Base-by-base conservation (phyloP, 1,140 invertebrate genomes). In the Battus philenor region DNA sequence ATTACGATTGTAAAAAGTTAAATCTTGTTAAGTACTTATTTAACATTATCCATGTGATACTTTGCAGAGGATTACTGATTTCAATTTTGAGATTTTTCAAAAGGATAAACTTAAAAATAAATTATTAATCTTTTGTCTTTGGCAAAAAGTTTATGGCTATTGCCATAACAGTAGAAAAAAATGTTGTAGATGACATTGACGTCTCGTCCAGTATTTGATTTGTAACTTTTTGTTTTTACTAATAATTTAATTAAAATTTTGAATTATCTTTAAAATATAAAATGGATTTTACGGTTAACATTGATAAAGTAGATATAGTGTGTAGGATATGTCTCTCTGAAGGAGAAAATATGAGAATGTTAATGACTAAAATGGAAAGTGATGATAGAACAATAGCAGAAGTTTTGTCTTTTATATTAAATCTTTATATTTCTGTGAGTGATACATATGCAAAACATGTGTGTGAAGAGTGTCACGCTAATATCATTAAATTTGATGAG, bases 251-350 rank as follows among this genome's bases (percentile, higher is more conserved):
- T 20, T 36, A 36, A 36, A 15, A 11, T 7, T 22, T 34, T 20
- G 9, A 15, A 20, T 34, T 34, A 36, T 2, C 12, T 36, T 7
- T 10, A 30, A 30, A 30, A 30, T 30, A 11, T 9, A n/a, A 41
- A 41, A 41, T 41, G 26, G 38, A 41, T 41, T 17, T 47, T 47
- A 26, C 24, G 32, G 26, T 17, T 12, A 44, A 49, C n/a, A 11
- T 52, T 18, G 17, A 49, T 17, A 26, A 26, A 18, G 20, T 51
- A 4, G 59, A 62, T 33, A 58, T 50, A 30, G 54, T 69, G 43
- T 81, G 77, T 31, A 59, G 77, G 12, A 57, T 67, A 1, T 81
- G 77, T 48, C 33, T 72, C 5, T 50, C 50, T 16, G 58, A 69
- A 49, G 57, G 55, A 4, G 18, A 10, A 1, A 41, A 62, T 38